phyloP scores from a whole-genome alignment of 2,113 vertebrate species.

The Gracilinanus agilis region DNA sequence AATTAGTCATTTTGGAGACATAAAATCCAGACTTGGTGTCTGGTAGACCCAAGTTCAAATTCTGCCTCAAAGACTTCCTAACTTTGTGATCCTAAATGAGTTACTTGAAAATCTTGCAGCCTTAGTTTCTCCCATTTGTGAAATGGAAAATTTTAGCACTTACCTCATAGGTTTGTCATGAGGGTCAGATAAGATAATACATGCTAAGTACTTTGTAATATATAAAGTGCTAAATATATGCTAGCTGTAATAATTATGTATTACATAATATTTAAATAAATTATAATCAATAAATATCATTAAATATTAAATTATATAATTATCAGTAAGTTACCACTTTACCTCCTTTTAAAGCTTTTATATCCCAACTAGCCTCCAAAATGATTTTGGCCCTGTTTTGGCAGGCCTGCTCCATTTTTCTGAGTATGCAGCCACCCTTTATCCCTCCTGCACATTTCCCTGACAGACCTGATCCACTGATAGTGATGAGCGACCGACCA shows the following conservation, averaged over 20 bases:
- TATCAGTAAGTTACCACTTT: background rate
- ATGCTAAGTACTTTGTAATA: background rate
- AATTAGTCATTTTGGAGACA: background rate
- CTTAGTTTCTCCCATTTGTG: background rate
- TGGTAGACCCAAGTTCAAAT: background rate
- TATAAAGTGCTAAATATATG: background rate
- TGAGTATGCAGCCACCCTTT: background rate
- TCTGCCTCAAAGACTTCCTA: background rate
- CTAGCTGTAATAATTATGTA: background rate
- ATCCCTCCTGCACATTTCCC: background rate
- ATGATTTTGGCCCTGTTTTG: background rate
- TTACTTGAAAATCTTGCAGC: background rate
- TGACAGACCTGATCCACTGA: background rate
- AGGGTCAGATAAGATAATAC: background rate
- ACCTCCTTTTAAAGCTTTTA: background rate
- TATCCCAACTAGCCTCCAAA: background rate
- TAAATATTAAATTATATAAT: too few species aligned
- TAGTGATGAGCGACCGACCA: background rate
- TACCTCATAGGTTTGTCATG: background rate
- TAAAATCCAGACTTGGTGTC: background rate
- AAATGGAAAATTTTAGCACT: background rate
- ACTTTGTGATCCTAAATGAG: background rate
- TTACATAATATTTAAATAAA: too few species aligned
- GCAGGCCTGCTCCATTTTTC: background rate
- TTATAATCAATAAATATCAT: too few species aligned